Evolutionary conservation across 2,888 invertebrate species (phyloP), one percentile per base, ranked within the genome.

Genomic region (Osmoderma eremita): DNA sequence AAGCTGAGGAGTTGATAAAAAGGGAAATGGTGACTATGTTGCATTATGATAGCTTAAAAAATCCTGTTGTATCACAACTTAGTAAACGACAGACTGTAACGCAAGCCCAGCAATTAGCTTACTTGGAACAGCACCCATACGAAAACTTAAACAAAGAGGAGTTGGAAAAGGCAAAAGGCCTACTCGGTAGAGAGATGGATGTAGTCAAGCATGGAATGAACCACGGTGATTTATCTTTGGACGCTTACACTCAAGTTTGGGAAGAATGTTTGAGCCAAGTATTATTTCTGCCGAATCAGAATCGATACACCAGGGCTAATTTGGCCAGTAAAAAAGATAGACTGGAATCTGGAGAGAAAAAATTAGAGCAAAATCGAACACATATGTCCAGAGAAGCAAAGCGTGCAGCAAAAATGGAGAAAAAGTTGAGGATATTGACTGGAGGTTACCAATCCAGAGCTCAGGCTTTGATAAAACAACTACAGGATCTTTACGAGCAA

Each of bases 381-480:
- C 97, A 97, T 82, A 99, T 99, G 98, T 93, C 95, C 0, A 92
- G 91, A 72, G 96, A 98, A 82, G 98, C 98, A 0, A 98, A 98
- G 82, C 89, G 92, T 67, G 98, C 98, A 58, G 95, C 95, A 0
- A 99, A 98, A 84, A 91, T 97, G 87, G 99, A 99, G 82, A 98
- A 98, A 82, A 98, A 97, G 83, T 84, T 99, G 22, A 92, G 97
- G 83, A 93, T 98, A 65, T 85, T 98, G n/a, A 92, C 98, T 3
- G 98, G 93, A 6, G 95, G 95, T 6, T 96, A 95, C 83, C 93
- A 94, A 84, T 79, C 81, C 1, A 75, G 78, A 45, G 91, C 94
- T 1, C 95, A 96, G 75, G 91, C 91, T 0, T 84, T 97, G 18
- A 88, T 93, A 18, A 97, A 97, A 81, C 96, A 95, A 78, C 86